These are phyloP conservation scores for Chamaetylas fuelleborni DNA, from an alignment of 2,113 vertebrate genomes.

Conservation along the genomic window DNA sequence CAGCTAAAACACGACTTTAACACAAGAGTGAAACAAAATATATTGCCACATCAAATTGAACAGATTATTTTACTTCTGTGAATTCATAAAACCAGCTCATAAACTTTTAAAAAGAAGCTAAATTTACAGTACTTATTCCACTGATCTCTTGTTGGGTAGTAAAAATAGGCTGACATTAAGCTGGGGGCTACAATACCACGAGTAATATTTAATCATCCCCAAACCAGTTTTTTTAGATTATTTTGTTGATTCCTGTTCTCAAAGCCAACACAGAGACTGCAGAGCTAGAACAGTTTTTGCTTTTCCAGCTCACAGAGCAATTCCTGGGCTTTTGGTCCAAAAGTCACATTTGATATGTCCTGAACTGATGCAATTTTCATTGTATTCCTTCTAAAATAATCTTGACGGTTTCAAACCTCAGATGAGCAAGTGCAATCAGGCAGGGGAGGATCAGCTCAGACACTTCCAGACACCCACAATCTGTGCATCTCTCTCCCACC, in stretches of 20 bases:
- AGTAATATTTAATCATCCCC: background rate
- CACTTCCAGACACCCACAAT: background rate
- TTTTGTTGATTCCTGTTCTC: background rate
- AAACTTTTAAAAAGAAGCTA: background rate
- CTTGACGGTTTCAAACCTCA: background rate
- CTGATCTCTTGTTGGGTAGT: background rate
- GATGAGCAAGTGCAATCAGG: background rate
- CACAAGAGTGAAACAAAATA: background rate
- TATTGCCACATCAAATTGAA: background rate
- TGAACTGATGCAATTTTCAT: background rate
- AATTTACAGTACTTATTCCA: background rate
- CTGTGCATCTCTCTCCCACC: rapidly evolving
- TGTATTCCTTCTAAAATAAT: background rate
- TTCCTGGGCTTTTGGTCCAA: background rate
- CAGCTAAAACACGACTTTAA: background rate
- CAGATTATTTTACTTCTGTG: background rate
- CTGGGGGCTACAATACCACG: background rate
- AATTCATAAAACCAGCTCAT: background rate
- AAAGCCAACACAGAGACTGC: background rate
- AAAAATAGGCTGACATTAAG: background rate
- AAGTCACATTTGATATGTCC: background rate
- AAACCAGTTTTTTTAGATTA: background rate
- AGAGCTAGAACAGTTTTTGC: background rate
- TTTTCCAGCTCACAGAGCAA: background rate
- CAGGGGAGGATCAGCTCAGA: background rate